phyloP scores from a whole-genome alignment of 2,113 vertebrate species.

The Alethe diademata region DNA sequence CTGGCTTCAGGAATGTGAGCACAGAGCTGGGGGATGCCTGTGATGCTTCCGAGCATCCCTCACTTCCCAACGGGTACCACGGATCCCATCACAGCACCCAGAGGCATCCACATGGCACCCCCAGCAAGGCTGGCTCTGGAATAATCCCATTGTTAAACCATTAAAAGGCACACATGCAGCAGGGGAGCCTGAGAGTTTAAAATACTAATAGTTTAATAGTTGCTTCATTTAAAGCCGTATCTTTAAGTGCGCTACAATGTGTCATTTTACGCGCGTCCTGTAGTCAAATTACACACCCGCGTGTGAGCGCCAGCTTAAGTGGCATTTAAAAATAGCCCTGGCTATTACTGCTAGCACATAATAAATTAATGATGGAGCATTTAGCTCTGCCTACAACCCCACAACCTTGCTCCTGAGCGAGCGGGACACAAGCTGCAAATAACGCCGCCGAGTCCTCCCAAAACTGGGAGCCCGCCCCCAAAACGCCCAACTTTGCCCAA shows the following conservation, averaged over 20 bases:
- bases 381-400: slow-evolving; percentile 30
- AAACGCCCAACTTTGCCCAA: background rate
- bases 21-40: accelerated
- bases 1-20: background rate
- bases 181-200: background rate
- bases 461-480: background rate
- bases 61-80: accelerated
- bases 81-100: background rate
- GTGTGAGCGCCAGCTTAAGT: background rate
- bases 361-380: slow-evolving; percentile 51
- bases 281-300: slow-evolving; percentile 23
- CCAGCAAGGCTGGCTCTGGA: background rate
- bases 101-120: background rate
- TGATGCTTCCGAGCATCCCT: background rate
- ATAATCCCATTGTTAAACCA: background rate
- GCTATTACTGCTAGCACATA: slow-evolving; percentile 28
- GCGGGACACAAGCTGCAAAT: background rate
- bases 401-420: background rate
- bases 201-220: background rate
- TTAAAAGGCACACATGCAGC: accelerated
- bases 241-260: background rate
- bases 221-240: background rate
- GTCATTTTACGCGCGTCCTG: slow-evolving; percentile 13
- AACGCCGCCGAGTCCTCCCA: accelerated
- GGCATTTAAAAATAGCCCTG: slow-evolving; percentile 56